Percentiles rank a stretch among this genome's conserved stretches.
These are phyloP conservation scores for Neoniphon sammara DNA, from an alignment of 2,797 vertebrate species.

Conservation along the genomic window DNA sequence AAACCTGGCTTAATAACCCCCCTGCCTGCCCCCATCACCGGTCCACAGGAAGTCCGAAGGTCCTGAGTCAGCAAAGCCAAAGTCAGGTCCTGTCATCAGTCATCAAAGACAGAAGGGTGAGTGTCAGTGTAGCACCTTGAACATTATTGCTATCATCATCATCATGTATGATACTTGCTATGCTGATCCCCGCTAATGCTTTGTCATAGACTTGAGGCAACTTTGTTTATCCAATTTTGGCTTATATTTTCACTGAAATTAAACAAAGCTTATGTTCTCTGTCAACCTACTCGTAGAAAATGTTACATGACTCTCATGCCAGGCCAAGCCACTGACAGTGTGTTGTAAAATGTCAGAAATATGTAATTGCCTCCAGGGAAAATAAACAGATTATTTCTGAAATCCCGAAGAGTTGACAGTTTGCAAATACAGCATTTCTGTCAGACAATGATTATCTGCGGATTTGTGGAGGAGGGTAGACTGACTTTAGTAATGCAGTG, in stretches of 20 bases:
- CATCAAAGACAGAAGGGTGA: constrained; percentile 41
- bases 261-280: too few relatives aligned
- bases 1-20: constrained; percentile 71
- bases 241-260: too few relatives aligned
- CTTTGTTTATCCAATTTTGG: not conserved
- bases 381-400: too few relatives aligned
- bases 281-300: too few relatives aligned
- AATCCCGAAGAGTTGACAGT: not conserved
- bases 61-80: constrained; percentile 69
- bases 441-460: not conserved
- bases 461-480: not conserved
- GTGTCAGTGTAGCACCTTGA: constrained; percentile 24
- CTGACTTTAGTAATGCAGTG: not conserved
- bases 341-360: too few relatives aligned
- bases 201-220: constrained; percentile 15
- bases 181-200: constrained; percentile 18
- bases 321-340: too few relatives aligned
- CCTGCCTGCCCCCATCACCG: constrained; percentile 39
- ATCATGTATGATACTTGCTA: constrained; percentile 45
- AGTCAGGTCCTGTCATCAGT: constrained; percentile 68
- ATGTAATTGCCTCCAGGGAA: too few relatives aligned
- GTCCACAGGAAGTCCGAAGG: constrained; percentile 50
- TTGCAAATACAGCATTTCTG: not conserved
- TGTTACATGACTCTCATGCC: too few relatives aligned
- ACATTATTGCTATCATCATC: constrained; percentile 15